Conservation (phyloP, 2,113 vertebrate genomes). For the Onychostoma macrolepis region DNA sequence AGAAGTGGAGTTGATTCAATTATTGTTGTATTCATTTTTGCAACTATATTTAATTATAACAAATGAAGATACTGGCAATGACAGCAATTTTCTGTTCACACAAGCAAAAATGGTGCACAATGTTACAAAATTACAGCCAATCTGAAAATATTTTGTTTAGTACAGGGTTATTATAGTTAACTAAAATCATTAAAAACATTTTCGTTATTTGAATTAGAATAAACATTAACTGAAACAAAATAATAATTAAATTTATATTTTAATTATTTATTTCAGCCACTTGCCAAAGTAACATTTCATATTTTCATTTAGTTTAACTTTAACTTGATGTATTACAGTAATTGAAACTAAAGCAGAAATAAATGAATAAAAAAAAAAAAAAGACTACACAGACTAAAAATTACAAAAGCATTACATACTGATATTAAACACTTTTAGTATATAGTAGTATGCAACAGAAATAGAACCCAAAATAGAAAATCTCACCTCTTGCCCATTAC, state of each 20-base stretch:
- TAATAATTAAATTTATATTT: too few species aligned
- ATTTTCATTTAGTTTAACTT: too few species aligned
- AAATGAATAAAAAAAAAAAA: too few species aligned
- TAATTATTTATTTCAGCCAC: not conserved
- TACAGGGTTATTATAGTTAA: not conserved
- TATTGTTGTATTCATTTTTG: not conserved
- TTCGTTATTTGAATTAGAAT: too few species aligned
- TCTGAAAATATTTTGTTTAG: not conserved
- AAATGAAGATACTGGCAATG: not conserved
- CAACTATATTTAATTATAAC: not conserved
- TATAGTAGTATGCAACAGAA: not conserved
- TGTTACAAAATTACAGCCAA: not conserved
- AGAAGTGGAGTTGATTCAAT: not conserved
- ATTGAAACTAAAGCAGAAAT: too few species aligned
- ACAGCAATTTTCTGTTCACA: not conserved
- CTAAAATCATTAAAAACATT: too few species aligned
- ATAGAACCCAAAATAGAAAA: not conserved
- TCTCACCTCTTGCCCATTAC: conserved; percentile 82
- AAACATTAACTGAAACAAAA: too few species aligned
- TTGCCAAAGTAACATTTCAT: not conserved
- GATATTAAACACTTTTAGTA: not conserved
- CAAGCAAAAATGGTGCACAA: not conserved
- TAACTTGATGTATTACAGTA: too few species aligned
- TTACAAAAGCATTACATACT: not conserved
- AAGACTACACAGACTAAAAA: not conserved